phyloP scores from a whole-genome alignment of 2,888 invertebrate genomes.

The Xiphydria camelus region DNA sequence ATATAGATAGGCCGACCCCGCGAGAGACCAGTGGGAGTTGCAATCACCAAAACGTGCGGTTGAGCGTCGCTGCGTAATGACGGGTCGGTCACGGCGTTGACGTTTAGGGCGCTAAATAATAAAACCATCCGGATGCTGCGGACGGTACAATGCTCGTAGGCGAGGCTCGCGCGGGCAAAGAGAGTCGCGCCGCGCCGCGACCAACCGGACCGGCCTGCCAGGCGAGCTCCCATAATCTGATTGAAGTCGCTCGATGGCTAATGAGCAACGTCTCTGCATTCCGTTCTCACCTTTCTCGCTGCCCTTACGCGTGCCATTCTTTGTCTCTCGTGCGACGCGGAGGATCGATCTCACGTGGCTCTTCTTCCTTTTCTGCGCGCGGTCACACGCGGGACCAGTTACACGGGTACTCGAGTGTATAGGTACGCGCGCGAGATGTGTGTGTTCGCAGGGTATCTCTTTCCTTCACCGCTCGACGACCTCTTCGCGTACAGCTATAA shows the following conservation, averaged over 20 bases:
- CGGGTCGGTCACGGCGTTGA: constrained; percentile 12
- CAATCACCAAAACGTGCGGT: no score
- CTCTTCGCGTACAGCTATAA: no score
- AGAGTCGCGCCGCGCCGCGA: constrained; percentile 1
- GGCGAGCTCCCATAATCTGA: constrained; percentile 41
- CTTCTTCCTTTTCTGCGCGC: not conserved
- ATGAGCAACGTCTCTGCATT: constrained; percentile 45
- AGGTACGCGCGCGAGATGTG: no score
- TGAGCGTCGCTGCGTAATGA: constrained; percentile 17
- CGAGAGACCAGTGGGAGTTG: no score
- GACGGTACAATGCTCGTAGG: constrained; percentile 28
- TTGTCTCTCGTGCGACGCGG: no score
- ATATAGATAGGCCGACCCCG: constrained; percentile 20
- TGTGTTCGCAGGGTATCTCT: no score
- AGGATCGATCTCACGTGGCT: no score
- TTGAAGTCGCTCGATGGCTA: constrained; percentile 43
- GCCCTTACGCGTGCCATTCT: constrained; percentile 31
- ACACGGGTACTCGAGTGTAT: no score
- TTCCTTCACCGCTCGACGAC: no score
- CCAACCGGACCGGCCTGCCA: constrained; percentile 17
- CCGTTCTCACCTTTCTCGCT: constrained; percentile 39
- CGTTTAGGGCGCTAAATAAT: constrained; percentile 29
- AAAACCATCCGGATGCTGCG: constrained; percentile 25
- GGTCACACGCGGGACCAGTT: no score
- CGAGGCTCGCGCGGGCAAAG: constrained; percentile 2